Evolutionary conservation across 2,797 vertebrate species (phyloP).

Genomic region (Thaleichthys pacificus): DNA sequence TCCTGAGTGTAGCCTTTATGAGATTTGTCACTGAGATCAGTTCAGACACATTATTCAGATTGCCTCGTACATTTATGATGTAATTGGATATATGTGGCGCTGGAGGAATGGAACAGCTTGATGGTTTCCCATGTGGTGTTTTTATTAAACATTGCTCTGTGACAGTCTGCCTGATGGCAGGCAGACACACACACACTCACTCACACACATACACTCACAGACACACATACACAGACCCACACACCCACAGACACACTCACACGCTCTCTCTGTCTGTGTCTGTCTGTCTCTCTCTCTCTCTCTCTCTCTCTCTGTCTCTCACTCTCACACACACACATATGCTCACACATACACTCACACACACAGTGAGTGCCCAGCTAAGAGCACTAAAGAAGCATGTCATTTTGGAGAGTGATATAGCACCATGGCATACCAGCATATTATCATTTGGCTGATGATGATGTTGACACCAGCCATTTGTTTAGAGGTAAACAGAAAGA

Average conservation of each 20-base stretch:
- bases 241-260: constrained; percentile 9
- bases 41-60: constrained; percentile 48
- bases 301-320: constrained; percentile 13
- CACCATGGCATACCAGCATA: no score
- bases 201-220: constrained; percentile 4
- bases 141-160: constrained; percentile 66
- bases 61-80: constrained; percentile 47
- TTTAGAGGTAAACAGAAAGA: no score
- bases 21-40: constrained; percentile 37
- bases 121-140: constrained; percentile 69
- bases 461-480: no score
- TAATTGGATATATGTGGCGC: constrained; percentile 38
- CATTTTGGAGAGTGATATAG: no score
- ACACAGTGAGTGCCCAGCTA: no score
- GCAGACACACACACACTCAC: constrained; percentile 19
- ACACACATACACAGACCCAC: constrained; percentile 18
- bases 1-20: constrained; percentile 28
- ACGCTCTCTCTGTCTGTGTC: constrained; percentile 18
- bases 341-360: constrained; percentile 8
- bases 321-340: background rate
- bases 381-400: no score
- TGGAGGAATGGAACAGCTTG: constrained; percentile 55
- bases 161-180: constrained; percentile 37
- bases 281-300: constrained; percentile 24
- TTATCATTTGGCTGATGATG: no score